A percentile compares a stretch with the other conserved stretches of the same genome.
Conservation (phyloP, 2,888 invertebrate species). For the Oscheius sp. region DNA sequence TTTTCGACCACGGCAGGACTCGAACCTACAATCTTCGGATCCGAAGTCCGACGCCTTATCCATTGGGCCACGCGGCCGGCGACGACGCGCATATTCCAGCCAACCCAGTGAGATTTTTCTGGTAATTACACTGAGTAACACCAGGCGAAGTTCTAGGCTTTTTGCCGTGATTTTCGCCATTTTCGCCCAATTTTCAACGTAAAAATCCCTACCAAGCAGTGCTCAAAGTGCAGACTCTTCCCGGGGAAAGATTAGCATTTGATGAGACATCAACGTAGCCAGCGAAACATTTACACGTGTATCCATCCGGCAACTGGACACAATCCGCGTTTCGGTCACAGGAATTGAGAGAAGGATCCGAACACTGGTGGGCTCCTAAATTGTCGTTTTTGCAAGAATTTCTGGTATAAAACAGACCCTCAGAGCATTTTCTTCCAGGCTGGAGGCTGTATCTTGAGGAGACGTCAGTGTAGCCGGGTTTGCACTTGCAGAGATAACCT, state of each 20-base stretch:
- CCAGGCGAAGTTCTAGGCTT: too few species aligned
- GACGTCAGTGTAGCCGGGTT: slow-evolving; percentile 62
- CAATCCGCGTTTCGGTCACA: slow-evolving; percentile 67
- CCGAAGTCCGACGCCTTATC: slow-evolving; percentile 58
- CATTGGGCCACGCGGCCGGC: too few species aligned
- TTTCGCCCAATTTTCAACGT: neutral
- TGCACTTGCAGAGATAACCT: slow-evolving; percentile 59
- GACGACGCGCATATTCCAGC: too few species aligned
- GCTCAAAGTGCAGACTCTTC: slow-evolving; percentile 71
- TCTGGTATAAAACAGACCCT: slow-evolving; percentile 43
- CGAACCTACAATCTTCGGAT: slow-evolving; percentile 38
- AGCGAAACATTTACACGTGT: slow-evolving; percentile 66
- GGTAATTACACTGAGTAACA: too few species aligned
- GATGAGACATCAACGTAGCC: slow-evolving; percentile 72
- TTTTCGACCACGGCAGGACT: slow-evolving; percentile 25
- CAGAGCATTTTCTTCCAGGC: slow-evolving; percentile 62
- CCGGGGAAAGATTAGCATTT: slow-evolving; percentile 69
- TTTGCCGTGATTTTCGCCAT: too few species aligned
- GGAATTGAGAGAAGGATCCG: slow-evolving; percentile 57
- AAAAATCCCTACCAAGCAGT: slow-evolving; percentile 58
- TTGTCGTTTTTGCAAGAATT: neutral
- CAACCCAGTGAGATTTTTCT: too few species aligned
- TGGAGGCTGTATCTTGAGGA: slow-evolving; percentile 61
- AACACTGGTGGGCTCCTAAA: slow-evolving; percentile 60
- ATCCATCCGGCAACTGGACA: slow-evolving; percentile 60